A percentile compares a stretch with the other conserved stretches of the same genome.
These are phyloP conservation scores for Stratiolaelaps scimitus DNA, from an alignment of 1,140 invertebrate species.

Conservation along the genomic window DNA sequence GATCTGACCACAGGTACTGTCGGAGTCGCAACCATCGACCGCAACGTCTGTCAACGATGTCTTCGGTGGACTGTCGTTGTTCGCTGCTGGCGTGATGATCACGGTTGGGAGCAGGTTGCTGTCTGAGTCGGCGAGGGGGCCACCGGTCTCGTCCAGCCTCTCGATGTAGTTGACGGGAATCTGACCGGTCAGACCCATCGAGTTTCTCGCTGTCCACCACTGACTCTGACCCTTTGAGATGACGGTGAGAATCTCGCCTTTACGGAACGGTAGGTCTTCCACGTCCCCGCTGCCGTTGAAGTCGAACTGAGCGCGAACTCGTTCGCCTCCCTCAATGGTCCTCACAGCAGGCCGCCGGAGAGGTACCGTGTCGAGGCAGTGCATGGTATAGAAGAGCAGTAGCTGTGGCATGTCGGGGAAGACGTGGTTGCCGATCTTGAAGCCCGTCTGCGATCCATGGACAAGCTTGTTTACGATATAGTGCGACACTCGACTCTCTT, in stretches of 20 bases:
- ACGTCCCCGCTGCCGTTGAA: slow-evolving; percentile 78
- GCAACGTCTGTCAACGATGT: no score
- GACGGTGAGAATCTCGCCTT: slow-evolving; percentile 81
- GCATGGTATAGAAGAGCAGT: slow-evolving; percentile 82
- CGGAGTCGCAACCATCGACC: no score
- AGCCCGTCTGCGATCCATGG: slow-evolving; percentile 52
- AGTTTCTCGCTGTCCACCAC: slow-evolving; percentile 92
- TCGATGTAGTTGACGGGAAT: slow-evolving; percentile 89
- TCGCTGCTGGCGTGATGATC: background rate
- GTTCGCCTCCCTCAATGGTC: slow-evolving; percentile 62
- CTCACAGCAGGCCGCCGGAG: slow-evolving; percentile 67
- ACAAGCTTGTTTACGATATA: slow-evolving; percentile 93
- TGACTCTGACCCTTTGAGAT: slow-evolving; percentile 89
- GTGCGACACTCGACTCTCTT: slow-evolving; percentile 54
- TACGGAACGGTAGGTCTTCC: slow-evolving; percentile 87
- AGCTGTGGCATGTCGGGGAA: slow-evolving; percentile 82
- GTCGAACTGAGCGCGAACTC: slow-evolving; percentile 80
- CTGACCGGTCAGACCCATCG: slow-evolving; percentile 66
- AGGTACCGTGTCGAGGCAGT: slow-evolving; percentile 90
- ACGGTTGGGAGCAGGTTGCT: no score
- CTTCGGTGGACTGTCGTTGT: background rate
- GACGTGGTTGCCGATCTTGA: slow-evolving; percentile 84
- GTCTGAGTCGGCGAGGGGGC: background rate
- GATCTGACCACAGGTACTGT: no score
- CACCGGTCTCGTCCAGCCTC: slow-evolving; percentile 38